Base-by-base conservation (phyloP, 1,140 invertebrate genomes). In the Nasonia giraulti region DNA sequence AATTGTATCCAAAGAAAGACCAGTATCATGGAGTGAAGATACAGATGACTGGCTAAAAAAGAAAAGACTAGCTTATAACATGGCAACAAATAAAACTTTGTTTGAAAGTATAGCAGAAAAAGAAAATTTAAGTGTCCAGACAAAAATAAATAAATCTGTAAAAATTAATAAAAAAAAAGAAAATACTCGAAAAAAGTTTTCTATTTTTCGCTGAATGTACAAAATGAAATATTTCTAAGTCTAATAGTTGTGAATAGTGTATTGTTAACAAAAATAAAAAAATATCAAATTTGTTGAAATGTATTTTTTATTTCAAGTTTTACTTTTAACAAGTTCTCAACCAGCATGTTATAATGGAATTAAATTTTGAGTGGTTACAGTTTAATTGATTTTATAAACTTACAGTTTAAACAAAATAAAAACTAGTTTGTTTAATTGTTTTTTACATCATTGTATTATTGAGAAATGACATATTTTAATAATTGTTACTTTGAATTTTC, bases 1-100 rank as follows among this genome's bases (percentile, higher is more conserved):
- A 79, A 73, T 33, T 40, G 20, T 55, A 17, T 14, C 74, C 0
- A 92, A 90, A 62, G 87, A 89, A 1, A 89, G 91, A 40, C 91
- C 91, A 0, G 83, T 76, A 74, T 93, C 91, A 3, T 93, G 91
- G 91, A 91, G 88, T 79, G 91, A 90, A 37, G 89, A 92, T 79
- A 88, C 87, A 8, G 89, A 91, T 71, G 89, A 91, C n/a, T 91
- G 91, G 91, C 84, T 91, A 14, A 89, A 90, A 55, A 92, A 89
- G 23, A 92, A 93, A 81, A 85, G 90, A 44, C 87, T 90, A 55
- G 90, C 89, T 74, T 91, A 91, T n/a, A 92, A 91, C 80, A 87
- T 89, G 81, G 84, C 89, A 1, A 89, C 87, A 4, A 90, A 88
- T 83, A 88, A 87, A 84, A 80, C 84, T 31, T 5, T 71, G 8